Percentiles rank a stretch among this genome's conserved stretches.
Conservation (phyloP, 2,113 vertebrate species). For the Vireo altiloquus region DNA sequence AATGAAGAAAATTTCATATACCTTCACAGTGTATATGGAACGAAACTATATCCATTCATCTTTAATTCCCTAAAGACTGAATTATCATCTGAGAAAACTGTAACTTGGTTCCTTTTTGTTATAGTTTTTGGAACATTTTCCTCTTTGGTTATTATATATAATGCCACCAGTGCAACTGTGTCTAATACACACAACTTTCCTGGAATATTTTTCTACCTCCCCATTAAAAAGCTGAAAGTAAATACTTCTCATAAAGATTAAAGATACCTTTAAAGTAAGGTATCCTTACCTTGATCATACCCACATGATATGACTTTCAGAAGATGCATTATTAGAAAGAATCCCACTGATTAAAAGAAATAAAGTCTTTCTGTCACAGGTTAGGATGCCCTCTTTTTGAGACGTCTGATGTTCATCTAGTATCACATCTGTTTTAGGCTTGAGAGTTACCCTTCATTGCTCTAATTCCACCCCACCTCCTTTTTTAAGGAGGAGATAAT, state of each 20-base stretch:
- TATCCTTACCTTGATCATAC: background rate
- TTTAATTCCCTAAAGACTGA: background rate
- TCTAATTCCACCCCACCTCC: background rate
- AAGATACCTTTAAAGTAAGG: background rate
- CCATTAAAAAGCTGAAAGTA: background rate
- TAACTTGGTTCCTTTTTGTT: background rate
- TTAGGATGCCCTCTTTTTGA: background rate
- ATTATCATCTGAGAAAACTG: background rate
- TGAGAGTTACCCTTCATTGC: background rate
- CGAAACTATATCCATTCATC: background rate
- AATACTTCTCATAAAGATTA: background rate
- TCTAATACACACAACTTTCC: background rate
- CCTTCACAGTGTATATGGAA: background rate
- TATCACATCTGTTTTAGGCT: background rate
- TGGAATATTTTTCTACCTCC: background rate
- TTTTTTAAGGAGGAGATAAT: background rate
- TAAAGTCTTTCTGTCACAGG: background rate
- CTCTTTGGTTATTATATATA: background rate
- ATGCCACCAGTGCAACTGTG: background rate
- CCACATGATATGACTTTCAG: background rate
- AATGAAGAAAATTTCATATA: background rate
- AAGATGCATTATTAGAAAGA: background rate
- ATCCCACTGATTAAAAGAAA: background rate
- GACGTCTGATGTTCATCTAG: background rate
- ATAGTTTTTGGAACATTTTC: background rate